Percentiles rank a stretch among this genome's conserved stretches.
These are phyloP conservation scores for Smittia aterrima DNA, from an alignment of 2,888 invertebrate species.

Conservation along the genomic window DNA sequence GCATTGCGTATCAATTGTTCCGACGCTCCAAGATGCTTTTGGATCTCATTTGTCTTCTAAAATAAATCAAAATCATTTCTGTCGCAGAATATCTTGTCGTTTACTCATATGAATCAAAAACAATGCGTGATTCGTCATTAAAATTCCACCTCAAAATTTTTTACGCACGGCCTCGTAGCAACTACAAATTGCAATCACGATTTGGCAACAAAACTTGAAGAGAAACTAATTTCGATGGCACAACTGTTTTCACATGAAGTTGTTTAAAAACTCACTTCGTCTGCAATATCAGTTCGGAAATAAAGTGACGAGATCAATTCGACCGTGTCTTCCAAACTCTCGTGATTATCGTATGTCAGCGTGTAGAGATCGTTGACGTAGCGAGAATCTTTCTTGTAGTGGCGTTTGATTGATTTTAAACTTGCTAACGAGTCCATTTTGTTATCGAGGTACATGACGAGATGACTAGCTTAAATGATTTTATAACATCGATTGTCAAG, in stretches of 20 bases:
- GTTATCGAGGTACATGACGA: conserved; percentile 40
- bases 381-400: conserved; percentile 83
- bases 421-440: conserved; percentile 55
- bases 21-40: conserved; percentile 1
- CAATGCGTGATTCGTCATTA: too few species aligned
- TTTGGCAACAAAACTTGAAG: too few species aligned
- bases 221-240: background rate
- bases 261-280: conserved; percentile 20
- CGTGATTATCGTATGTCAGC: conserved; percentile 79
- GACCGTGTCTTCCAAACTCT: conserved; percentile 66
- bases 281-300: conserved; percentile 35
- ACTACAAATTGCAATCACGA: too few species aligned
- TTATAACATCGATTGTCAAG: background rate
- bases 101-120: too few species aligned
- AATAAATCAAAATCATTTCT: conserved; percentile 3
- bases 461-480: background rate
- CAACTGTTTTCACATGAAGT: background rate
- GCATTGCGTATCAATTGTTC: conserved; percentile 35
- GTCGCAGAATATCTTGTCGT: background rate
- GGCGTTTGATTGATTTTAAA: conserved; percentile 62
- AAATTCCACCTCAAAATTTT: too few species aligned
- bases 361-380: conserved; percentile 82
- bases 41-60: conserved; percentile 30
- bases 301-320: conserved; percentile 53
- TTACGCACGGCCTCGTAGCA: too few species aligned